phyloP scores from a whole-genome alignment of 2,797 vertebrate genomes.

The Leptatherina wallacei region DNA sequence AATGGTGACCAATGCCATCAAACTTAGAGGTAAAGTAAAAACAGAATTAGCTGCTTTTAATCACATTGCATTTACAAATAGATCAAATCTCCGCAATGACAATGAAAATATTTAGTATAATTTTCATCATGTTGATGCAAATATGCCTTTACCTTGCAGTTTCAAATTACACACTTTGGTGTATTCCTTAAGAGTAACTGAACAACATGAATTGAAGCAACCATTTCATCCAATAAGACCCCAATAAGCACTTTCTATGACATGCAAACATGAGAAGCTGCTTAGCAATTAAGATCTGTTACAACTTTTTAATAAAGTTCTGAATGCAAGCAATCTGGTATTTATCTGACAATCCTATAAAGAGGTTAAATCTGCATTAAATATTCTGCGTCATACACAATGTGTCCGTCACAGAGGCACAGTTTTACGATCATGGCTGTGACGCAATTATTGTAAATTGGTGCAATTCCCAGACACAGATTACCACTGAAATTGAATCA shows the following conservation, averaged over 20 bases:
- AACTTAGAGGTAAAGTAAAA: constrained; percentile 1
- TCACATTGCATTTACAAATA: constrained; percentile 1
- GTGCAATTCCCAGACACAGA: constrained; percentile 44
- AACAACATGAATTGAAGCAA: background rate
- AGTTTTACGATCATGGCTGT: constrained; percentile 34
- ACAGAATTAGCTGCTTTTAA: constrained; percentile 7
- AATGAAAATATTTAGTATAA: background rate
- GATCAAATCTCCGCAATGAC: background rate
- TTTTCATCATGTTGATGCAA: background rate
- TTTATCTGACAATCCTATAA: constrained; percentile 25
- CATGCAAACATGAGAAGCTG: background rate
- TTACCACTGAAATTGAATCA: constrained; percentile 48
- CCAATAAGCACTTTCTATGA: background rate
- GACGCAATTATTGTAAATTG: constrained; percentile 50
- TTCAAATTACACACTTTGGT: background rate
- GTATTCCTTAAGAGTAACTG: background rate
- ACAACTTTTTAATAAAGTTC: constrained; percentile 1
- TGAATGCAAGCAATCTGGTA: background rate
- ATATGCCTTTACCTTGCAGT: background rate
- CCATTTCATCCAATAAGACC: background rate
- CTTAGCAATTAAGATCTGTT: background rate
- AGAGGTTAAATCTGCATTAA: constrained; percentile 14
- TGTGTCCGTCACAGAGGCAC: constrained; percentile 23
- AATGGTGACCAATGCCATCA: background rate
- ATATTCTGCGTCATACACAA: constrained; percentile 13